A percentile compares a stretch with the other conserved stretches of the same genome.
Evolutionary conservation across 2,888 invertebrate species (phyloP).

Genomic region (Ypsolopha scabrella): DNA sequence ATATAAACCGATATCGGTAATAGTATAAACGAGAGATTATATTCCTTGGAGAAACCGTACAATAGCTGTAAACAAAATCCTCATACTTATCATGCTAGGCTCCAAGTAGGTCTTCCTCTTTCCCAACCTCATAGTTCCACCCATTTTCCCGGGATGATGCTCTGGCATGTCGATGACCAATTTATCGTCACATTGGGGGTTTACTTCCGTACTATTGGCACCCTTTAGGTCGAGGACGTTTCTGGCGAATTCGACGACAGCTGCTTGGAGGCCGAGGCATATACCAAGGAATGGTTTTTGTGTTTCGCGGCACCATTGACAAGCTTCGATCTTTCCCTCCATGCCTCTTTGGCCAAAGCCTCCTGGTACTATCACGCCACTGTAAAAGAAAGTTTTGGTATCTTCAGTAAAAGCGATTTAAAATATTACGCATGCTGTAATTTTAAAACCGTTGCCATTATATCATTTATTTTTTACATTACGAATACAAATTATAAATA

Average conservation of each 20-base stretch:
- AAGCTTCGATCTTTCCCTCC: conserved; percentile 95
- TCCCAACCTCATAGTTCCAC: conserved; percentile 99
- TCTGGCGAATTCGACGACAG: conserved; percentile 95
- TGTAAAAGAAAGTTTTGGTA: conserved; percentile 29
- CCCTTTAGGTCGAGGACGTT: conserved; percentile 81
- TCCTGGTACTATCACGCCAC: conserved; percentile 96
- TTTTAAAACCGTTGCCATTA: too few relatives aligned
- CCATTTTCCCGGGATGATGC: conserved; percentile 92
- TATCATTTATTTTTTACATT: too few relatives aligned
- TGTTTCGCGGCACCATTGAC: conserved; percentile 92
- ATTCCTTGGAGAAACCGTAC: too few relatives aligned
- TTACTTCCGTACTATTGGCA: conserved; percentile 91
- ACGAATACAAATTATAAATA: too few relatives aligned
- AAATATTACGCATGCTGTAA: background rate
- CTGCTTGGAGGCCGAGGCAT: conserved; percentile 97
- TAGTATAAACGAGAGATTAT: too few relatives aligned
- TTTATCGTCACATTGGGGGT: conserved; percentile 78
- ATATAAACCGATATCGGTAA: too few relatives aligned
- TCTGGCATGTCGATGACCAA: conserved; percentile 99
- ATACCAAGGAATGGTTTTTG: conserved; percentile 94
- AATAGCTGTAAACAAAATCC: background rate
- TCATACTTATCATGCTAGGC: conserved; percentile 70
- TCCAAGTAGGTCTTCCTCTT: conserved; percentile 88
- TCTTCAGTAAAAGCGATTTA: background rate
- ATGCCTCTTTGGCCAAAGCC: conserved; percentile 97